Base-by-base conservation (phyloP, 2,888 invertebrate genomes). In the Choristoneura rosaceana region DNA sequence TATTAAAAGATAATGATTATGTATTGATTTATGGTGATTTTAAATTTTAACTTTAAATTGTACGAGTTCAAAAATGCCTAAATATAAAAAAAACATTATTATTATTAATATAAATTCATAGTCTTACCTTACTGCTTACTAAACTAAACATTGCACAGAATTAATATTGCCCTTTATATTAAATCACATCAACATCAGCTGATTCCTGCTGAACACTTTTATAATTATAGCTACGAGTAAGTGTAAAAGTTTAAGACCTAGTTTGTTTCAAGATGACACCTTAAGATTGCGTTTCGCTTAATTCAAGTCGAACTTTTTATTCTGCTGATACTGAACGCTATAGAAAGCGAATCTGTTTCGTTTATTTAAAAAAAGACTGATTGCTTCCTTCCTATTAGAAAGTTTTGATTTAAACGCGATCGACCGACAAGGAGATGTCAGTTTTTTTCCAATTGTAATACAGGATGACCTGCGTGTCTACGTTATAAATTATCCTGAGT, bases 311-410 rank as follows among this genome's bases (percentile, higher is more conserved):
- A 25, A 75, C 77, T 78, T 78, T 81, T 79, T 74, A 73, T 75
- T 75, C 75, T 74, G 74, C 71, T 69, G 74, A 75, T 69, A 71
- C 71, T 64, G 76, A 75, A 76, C 67, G 70, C 69, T 78, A 82
- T 84, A 78, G 84, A 86, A 85, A 85, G 83, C 78, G 74, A 73
- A 73, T 63, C 67, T 61, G 62, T 38, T 68, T 69, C 52, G 73
- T 73, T 75, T 70, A 64, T 75, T 66, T 64, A 71, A 65, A 79
- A 80, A 80, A 78, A 79, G 80, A 79, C 62, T 80, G 82, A 84
- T 84, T 76, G 78, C 84, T 86, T 88, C 87, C 87, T 87, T 80
- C 78, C 79, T 69, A 81, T 74, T 83, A 84, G 85, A 87, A 86
- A 87, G 84, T 82, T 77, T 52, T 75, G 73, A 70, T 63, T 59